A percentile compares a stretch with the other conserved stretches of the same genome.
Evolutionary conservation across 2,113 vertebrate species (phyloP).

Genomic region (Vanacampus margaritifer): DNA sequence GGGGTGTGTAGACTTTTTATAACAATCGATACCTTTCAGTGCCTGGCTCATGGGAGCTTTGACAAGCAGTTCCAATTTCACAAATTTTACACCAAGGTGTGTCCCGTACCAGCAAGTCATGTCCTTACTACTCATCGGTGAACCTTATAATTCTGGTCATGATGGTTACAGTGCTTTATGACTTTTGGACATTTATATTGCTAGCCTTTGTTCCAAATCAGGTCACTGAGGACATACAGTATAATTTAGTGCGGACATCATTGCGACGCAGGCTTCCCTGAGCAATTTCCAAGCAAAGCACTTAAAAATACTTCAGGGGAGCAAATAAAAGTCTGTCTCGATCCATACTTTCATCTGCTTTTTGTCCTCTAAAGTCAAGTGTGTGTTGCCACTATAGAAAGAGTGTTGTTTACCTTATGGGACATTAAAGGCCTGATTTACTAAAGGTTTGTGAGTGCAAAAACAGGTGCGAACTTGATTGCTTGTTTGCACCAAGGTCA

Average conservation of each 20-base stretch:
- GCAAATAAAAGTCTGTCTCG: not conserved
- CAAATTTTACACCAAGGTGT: not conserved
- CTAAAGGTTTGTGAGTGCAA: no score
- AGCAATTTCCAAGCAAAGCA: slow-evolving; percentile 3
- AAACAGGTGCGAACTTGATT: no score
- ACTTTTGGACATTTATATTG: slow-evolving; percentile 10
- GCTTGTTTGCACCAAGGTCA: no score
- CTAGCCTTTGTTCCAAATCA: not conserved
- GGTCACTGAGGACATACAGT: not conserved
- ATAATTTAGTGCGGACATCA: slow-evolving; percentile 4
- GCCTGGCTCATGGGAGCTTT: no score
- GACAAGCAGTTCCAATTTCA: not conserved
- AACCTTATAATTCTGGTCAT: not conserved
- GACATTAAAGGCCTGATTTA: not conserved
- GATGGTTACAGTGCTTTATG: not conserved
- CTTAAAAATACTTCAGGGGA: not conserved
- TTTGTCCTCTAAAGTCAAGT: not conserved
- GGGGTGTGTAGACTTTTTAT: no score
- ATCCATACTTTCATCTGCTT: slow-evolving; percentile 2
- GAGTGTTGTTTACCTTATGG: slow-evolving; percentile 3
- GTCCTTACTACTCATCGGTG: not conserved
- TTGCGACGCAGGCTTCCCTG: not conserved
- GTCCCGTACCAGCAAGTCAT: not conserved
- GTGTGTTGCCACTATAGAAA: slow-evolving; percentile 3
- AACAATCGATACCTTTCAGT: no score